Evolutionary conservation across 1,140 invertebrate genomes (phyloP), one percentile per base, ranked within the genome.

Genomic region (Macrostomum lignano): DNA sequence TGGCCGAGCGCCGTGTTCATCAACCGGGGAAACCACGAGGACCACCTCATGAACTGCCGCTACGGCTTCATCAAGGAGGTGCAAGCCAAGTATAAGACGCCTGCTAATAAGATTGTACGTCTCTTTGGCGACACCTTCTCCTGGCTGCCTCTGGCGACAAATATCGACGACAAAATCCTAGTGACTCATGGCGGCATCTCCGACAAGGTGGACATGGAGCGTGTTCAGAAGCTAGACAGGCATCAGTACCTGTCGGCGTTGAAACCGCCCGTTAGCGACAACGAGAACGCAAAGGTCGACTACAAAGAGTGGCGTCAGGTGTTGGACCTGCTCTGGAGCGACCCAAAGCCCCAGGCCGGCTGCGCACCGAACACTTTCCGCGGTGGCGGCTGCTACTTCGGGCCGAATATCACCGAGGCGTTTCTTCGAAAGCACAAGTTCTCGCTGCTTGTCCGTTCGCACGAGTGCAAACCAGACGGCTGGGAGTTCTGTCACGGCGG

Each of bases 41-140:
- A 82, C 52, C 71, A 75, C 42, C 71, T 78, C 25, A 79, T 82
- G 73, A 82, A 82, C 61, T 25, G 10, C 25, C 72, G 73, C 49
- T 84, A 82, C 50, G 77, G 77, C 9, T 84, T 84, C 52, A 69
- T 75, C 36, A 70, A 73, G 46, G 77, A 84, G 63, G 67, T 82
- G 17, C 71, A 73, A 48, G 63, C 65, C 31, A 84, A 84, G 55
- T 82, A 81, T 49, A 67, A 69, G 60, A 74, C 78, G 55, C 9
- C 75, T 44, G 66, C 73, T 5, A 69, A 70, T 36, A 65, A 68
- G 33, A 59, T 82, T 9, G 55, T 78, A 26, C 66, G 67, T 42
- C 52, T 81, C 37, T 71, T 81, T 38, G 73, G 78, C 47, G 70
- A 74, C 42, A 68, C 82, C 17, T 86, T 78, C 51, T 65, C 74